Evolutionary conservation across 2,888 invertebrate genomes (phyloP).

Genomic region (Aspidiotus destructor): DNA sequence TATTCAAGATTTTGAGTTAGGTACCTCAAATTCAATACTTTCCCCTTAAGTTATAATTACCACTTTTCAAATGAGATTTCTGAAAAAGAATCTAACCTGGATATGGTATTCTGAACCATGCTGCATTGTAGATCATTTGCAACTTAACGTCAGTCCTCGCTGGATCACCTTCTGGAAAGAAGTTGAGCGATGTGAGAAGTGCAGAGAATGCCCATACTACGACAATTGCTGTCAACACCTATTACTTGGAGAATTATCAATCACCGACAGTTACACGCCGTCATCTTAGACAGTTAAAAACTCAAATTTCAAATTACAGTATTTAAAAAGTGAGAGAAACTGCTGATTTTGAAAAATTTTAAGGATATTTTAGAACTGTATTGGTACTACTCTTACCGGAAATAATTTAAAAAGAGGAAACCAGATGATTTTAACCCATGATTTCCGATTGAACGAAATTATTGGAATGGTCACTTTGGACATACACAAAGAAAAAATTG

Average conservation of each 20-base stretch:
- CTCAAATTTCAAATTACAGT: background rate
- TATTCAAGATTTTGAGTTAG: no score
- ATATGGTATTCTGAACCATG: conserved; percentile 72
- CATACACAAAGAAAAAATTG: conserved; percentile 70
- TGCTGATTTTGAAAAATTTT: background rate
- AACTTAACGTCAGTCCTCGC: conserved; percentile 65
- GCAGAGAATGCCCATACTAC: conserved; percentile 68
- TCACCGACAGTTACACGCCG: background rate
- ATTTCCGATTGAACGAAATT: conserved; percentile 49
- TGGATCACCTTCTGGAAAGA: conserved; percentile 56
- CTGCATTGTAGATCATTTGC: conserved; percentile 58
- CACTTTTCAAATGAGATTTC: no score
- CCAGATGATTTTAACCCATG: conserved; percentile 50
- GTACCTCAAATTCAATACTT: no score
- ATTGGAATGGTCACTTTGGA: conserved; percentile 55
- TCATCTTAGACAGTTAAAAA: background rate
- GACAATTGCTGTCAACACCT: conserved; percentile 65
- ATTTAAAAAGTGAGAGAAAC: background rate
- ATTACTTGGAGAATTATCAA: conserved; percentile 3
- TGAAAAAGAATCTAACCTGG: conserved; percentile 48
- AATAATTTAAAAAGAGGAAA: conserved; percentile 69
- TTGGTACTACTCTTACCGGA: conserved; percentile 54
- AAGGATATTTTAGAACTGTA: no score
- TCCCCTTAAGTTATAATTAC: no score
- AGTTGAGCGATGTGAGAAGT: conserved; percentile 55